A percentile compares a stretch with the other conserved stretches of the same genome.
Evolutionary conservation across 2,113 vertebrate genomes (phyloP).

Genomic region (Sinocyclocheilus rhinocerous): DNA sequence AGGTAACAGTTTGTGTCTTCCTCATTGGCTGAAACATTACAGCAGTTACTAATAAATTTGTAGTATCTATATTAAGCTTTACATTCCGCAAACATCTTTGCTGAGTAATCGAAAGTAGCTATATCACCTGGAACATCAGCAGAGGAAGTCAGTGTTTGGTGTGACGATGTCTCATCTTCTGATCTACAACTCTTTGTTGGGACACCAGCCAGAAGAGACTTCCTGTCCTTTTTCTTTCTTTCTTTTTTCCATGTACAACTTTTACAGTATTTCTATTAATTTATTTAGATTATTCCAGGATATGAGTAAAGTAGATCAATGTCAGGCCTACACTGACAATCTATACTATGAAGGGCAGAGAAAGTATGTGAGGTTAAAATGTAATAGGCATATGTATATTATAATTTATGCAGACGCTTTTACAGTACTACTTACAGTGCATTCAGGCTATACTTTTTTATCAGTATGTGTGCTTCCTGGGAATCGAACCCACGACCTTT

Average conservation of each 20-base stretch:
- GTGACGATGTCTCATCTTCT: constrained; percentile 13
- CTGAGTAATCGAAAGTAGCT: constrained; percentile 5
- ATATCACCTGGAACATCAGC: constrained; percentile 39
- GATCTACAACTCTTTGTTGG: constrained; percentile 45
- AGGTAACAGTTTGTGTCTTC: too few relatives aligned
- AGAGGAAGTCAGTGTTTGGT: constrained; percentile 17
- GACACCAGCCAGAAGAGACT: neutral
- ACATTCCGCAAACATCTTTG: neutral
- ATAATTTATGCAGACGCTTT: too few relatives aligned
- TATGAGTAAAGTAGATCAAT: neutral
- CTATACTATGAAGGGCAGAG: neutral
- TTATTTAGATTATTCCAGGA: neutral
- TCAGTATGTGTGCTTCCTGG: too few relatives aligned
- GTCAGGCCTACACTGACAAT: neutral
- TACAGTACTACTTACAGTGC: too few relatives aligned
- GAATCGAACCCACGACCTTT: too few relatives aligned
- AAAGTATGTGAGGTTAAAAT: neutral
- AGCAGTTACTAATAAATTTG: neutral
- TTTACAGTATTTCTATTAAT: neutral
- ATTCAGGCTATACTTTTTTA: too few relatives aligned
- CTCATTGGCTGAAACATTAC: neutral
- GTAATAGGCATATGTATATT: neutral
- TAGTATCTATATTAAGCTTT: neutral
- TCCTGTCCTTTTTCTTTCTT: neutral
- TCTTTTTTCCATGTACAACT: neutral